Evolutionary conservation across 2,797 vertebrate genomes (phyloP).

Genomic region (Cyprinodon diabolis): DNA sequence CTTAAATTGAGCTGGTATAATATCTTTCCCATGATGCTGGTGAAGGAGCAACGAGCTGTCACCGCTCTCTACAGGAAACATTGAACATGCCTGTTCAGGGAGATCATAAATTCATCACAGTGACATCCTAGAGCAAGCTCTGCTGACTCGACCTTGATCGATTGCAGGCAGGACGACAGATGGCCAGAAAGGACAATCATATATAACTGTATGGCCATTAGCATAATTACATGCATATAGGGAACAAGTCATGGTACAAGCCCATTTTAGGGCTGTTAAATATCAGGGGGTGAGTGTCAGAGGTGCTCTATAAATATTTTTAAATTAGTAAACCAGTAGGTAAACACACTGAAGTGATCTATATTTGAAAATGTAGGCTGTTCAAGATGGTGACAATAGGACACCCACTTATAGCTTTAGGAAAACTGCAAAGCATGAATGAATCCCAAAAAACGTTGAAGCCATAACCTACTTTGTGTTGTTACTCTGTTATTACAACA

Average conservation of each 20-base stretch:
- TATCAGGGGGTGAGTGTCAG: slow-evolving; percentile 28
- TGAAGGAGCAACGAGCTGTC: slow-evolving; percentile 51
- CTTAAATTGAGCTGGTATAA: slow-evolving; percentile 29
- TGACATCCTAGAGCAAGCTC: slow-evolving; percentile 53
- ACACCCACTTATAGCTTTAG: background rate
- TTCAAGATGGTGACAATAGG: background rate
- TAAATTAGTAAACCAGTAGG: slow-evolving; percentile 16
- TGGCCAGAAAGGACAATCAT: slow-evolving; percentile 80
- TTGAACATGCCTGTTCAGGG: slow-evolving; percentile 44
- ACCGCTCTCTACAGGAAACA: slow-evolving; percentile 45
- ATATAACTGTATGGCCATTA: slow-evolving; percentile 73
- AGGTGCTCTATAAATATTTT: slow-evolving; percentile 34
- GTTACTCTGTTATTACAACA: background rate
- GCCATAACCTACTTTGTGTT: background rate
- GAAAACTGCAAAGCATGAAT: background rate
- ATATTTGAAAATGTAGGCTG: background rate
- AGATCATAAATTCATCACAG: slow-evolving; percentile 74
- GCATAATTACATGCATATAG: slow-evolving; percentile 72
- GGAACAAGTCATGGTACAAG: slow-evolving; percentile 44
- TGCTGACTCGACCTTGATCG: slow-evolving; percentile 76
- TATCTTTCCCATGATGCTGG: slow-evolving; percentile 50
- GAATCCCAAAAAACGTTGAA: background rate
- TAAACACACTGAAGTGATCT: background rate
- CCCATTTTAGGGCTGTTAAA: slow-evolving; percentile 38
- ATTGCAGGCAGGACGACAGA: slow-evolving; percentile 74